Conservation (phyloP, 1,140 invertebrate genomes). For the Zophobas atratus region DNA sequence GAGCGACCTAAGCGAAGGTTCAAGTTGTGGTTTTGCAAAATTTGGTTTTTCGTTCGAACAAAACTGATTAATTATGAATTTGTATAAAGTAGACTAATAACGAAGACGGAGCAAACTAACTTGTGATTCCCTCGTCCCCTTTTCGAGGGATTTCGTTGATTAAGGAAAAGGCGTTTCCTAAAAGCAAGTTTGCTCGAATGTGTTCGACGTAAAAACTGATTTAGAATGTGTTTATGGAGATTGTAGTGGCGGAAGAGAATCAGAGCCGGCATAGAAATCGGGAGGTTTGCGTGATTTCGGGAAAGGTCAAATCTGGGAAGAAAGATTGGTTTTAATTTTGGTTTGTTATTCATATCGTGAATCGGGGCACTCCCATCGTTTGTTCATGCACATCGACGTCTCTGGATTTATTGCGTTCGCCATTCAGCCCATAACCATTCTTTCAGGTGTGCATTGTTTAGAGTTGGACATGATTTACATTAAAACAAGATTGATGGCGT, state of each 20-base stretch:
- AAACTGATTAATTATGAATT: too few relatives aligned
- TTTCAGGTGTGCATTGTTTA: conserved; percentile 43
- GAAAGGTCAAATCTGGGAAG: conserved; percentile 43
- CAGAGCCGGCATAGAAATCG: conserved; percentile 5
- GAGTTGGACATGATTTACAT: conserved; percentile 40
- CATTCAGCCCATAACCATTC: conserved; percentile 41
- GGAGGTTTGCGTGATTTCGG: conserved; percentile 30
- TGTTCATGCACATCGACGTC: conserved; percentile 41
- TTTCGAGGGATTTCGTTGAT: conserved; percentile 12
- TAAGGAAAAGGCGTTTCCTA: conserved; percentile 11
- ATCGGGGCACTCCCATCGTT: conserved; percentile 43
- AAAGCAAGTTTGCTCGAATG: conserved; percentile 6
- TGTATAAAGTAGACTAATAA: too few relatives aligned
- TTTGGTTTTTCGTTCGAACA: not conserved
- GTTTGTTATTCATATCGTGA: conserved; percentile 44
- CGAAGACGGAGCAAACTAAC: too few relatives aligned
- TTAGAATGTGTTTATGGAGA: conserved; percentile 25
- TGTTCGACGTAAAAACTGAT: conserved; percentile 29
- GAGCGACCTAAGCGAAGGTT: not conserved
- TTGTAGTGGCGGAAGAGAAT: not conserved
- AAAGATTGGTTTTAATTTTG: conserved; percentile 44
- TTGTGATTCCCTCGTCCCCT: not conserved
- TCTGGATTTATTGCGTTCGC: conserved; percentile 40
- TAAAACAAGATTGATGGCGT: conserved; percentile 41
- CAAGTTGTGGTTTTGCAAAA: conserved; percentile 5